Evolutionary conservation across 1,140 invertebrate species (phyloP).

Genomic region (Caerostris darwini): DNA sequence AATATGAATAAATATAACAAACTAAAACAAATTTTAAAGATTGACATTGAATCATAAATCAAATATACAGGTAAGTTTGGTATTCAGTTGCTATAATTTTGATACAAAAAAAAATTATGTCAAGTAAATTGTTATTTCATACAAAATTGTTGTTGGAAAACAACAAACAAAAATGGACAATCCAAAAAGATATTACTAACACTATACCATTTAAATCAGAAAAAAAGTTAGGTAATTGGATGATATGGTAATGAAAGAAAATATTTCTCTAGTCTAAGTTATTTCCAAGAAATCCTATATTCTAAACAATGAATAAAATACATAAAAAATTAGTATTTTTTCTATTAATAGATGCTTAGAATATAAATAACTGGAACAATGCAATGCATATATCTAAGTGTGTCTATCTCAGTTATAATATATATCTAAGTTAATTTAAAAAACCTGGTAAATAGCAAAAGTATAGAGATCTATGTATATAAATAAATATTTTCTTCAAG

Average conservation of each 20-base stretch:
- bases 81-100: too few relatives aligned
- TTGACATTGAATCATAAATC: too few relatives aligned
- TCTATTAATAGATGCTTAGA: neutral
- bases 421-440: neutral
- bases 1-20: neutral
- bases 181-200: too few relatives aligned
- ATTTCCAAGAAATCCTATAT: neutral
- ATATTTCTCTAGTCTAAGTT: too few relatives aligned
- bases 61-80: too few relatives aligned
- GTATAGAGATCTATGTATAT: constrained; percentile 44
- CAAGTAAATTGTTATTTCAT: too few relatives aligned
- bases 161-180: too few relatives aligned
- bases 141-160: too few relatives aligned
- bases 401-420: neutral
- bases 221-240: too few relatives aligned
- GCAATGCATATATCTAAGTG: neutral
- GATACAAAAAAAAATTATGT: too few relatives aligned
- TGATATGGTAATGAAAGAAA: too few relatives aligned
- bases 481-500: constrained; percentile 52
- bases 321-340: neutral
- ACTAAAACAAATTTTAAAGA: neutral
- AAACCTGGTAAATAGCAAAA: constrained; percentile 42
- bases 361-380: neutral
- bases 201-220: too few relatives aligned
- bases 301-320: neutral